Evolutionary conservation across 2,888 invertebrate genomes (phyloP), one percentile per base, ranked within the genome.

Genomic region (Oligia strigilis): DNA sequence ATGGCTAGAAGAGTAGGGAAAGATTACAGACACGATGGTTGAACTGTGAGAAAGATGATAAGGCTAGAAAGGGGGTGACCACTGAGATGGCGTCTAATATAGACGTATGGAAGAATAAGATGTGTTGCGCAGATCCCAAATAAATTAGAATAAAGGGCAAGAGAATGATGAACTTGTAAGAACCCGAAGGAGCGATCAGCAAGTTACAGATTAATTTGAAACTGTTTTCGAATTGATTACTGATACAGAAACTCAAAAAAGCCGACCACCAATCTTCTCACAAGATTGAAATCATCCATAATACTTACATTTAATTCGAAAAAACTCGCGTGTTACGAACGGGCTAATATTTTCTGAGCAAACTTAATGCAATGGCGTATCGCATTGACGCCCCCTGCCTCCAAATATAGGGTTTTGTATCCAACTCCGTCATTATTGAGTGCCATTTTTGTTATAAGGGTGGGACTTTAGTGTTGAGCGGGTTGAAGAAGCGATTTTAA

Each of bases 321-420:
- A 81, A 78, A 86, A n/a, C 52, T 72, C 9, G 74, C 81, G 78
- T 81, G 74, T 70, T 74, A 62, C 72, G 46, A 64, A 66, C 3
- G n/a, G 52, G 43, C 73, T 76, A 81, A 85, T 87, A 81, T 84
- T 74, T 81, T 70, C 11, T 67, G 73, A 58, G 11, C 70, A 55
- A 81, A 76, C 43, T 84, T 84, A 81, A 78, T 86, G 87, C 72
- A 74, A 62, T 70, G 65, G 66, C 55, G 75, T 82, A 84, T 87
- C 81, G 78, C 55, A 74, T 69, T 72, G 70, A 88, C 90, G 90
- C 90, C 90, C 85, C 82, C 82, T 49, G 81, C 72, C 60, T 77
- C 81, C 81, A 79, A 88, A 90, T 87, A 80, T 75, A 84, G 75
- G 67, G 80, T 36, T 85, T 84, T 79, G 80, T 81, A 84, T 87